phyloP scores from a whole-genome alignment of 2,113 vertebrate genomes.

The Tychaedon coryphoeus region DNA sequence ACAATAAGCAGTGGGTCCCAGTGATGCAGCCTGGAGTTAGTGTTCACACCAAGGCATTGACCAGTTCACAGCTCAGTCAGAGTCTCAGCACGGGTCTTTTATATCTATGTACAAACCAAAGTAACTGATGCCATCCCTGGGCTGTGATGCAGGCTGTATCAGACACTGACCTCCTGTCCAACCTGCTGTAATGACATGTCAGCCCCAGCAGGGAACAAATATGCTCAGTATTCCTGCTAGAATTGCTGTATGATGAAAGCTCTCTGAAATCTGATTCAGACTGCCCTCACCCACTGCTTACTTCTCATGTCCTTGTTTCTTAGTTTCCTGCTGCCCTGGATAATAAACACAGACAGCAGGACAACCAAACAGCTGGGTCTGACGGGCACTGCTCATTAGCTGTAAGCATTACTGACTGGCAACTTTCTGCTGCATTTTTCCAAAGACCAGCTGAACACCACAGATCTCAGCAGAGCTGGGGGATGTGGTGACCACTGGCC shows the following conservation, averaged over 20 bases:
- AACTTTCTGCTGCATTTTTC: not conserved
- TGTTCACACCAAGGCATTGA: not conserved
- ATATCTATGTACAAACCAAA: not conserved
- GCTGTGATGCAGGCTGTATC: not conserved
- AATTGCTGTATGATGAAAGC: not conserved
- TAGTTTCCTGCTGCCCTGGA: not conserved
- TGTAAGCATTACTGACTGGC: not conserved
- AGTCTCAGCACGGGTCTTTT: not conserved
- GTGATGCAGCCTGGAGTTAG: not conserved
- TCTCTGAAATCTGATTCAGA: not conserved
- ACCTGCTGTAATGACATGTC: not conserved
- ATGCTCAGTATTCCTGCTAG: not conserved
- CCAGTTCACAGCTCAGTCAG: not conserved
- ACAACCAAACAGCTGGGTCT: not conserved
- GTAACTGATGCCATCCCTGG: not conserved
- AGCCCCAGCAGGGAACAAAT: not conserved
- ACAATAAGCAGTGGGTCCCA: not conserved
- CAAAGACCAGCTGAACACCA: not conserved
- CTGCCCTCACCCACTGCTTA: not conserved
- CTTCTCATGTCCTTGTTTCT: not conserved
- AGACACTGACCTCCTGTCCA: not conserved
- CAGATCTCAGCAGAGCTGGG: not conserved
- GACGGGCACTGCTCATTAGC: not conserved
- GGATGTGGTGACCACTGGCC: not conserved
- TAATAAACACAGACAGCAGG: not conserved